Conservation (phyloP, 2,888 invertebrate genomes). For the Saturnia pavonia region DNA sequence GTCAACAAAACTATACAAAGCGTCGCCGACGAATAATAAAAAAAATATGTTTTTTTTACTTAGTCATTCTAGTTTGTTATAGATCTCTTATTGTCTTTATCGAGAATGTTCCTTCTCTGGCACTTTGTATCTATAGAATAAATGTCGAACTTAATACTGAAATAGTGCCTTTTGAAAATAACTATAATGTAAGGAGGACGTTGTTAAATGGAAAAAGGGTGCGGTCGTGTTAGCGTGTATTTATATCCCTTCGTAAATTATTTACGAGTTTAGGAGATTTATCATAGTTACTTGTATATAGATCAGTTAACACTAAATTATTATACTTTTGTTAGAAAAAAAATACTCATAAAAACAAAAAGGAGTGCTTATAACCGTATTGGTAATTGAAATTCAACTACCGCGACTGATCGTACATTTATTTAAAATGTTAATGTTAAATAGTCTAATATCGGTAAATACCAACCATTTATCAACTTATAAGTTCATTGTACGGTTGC, state of each 20-base stretch:
- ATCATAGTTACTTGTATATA: not conserved
- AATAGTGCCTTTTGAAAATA: constrained; percentile 7
- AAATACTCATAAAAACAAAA: too few relatives aligned
- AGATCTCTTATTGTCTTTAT: not conserved
- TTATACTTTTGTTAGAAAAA: not conserved
- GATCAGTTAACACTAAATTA: not conserved
- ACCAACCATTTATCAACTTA: too few relatives aligned
- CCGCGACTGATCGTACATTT: too few relatives aligned
- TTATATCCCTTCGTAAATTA: constrained; percentile 14
- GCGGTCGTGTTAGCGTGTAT: constrained; percentile 1
- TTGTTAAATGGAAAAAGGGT: not conserved
- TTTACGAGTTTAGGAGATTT: not conserved
- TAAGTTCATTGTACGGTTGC: too few relatives aligned
- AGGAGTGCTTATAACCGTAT: too few relatives aligned
- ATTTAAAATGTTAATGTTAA: too few relatives aligned
- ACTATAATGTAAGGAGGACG: not conserved
- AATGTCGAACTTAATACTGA: constrained; percentile 8
- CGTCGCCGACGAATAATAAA: too few relatives aligned
- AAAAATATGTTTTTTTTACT: too few relatives aligned
- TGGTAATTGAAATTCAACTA: too few relatives aligned
- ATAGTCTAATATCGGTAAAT: too few relatives aligned
- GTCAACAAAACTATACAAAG: too few relatives aligned
- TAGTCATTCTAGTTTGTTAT: not conserved
- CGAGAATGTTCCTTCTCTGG: not conserved
- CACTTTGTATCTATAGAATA: constrained; percentile 12